Conservation (phyloP, 2,113 vertebrate genomes). For the Pipa parva region DNA sequence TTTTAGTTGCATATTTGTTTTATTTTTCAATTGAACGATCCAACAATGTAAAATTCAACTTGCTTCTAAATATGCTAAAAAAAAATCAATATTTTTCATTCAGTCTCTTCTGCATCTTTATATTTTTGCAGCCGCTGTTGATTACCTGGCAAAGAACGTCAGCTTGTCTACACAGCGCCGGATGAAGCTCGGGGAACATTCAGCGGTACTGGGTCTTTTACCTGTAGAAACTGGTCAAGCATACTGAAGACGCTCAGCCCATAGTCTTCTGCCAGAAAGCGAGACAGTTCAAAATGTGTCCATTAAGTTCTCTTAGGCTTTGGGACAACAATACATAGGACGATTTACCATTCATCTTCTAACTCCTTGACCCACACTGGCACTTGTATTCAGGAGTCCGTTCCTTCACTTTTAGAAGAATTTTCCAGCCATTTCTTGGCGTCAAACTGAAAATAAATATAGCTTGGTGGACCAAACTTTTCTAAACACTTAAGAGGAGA, state of each 20-base stretch:
- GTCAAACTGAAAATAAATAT: neutral
- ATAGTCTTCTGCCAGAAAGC: conserved; percentile 36
- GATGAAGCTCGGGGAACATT: conserved; percentile 97
- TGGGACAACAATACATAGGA: neutral
- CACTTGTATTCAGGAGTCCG: neutral
- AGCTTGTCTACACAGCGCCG: conserved; percentile 94
- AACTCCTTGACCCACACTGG: neutral
- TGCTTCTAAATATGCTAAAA: neutral
- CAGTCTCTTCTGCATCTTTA: conserved; percentile 3
- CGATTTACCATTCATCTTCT: neutral
- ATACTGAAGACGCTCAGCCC: conserved; percentile 63
- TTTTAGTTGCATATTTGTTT: no score
- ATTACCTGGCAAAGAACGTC: conserved; percentile 98
- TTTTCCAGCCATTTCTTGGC: neutral
- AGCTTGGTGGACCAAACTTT: no score
- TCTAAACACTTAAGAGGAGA: no score
- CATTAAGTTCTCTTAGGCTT: neutral
- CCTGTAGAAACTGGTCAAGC: conserved; percentile 98
- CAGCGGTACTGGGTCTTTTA: conserved; percentile 91
- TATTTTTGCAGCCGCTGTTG: conserved; percentile 84
- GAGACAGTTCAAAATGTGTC: neutral
- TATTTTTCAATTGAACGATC: no score
- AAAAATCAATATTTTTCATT: conserved; percentile 5
- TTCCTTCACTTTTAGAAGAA: neutral
- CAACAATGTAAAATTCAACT: no score